Conservation (phyloP, 2,797 vertebrate species). For the Psittacula echo region DNA sequence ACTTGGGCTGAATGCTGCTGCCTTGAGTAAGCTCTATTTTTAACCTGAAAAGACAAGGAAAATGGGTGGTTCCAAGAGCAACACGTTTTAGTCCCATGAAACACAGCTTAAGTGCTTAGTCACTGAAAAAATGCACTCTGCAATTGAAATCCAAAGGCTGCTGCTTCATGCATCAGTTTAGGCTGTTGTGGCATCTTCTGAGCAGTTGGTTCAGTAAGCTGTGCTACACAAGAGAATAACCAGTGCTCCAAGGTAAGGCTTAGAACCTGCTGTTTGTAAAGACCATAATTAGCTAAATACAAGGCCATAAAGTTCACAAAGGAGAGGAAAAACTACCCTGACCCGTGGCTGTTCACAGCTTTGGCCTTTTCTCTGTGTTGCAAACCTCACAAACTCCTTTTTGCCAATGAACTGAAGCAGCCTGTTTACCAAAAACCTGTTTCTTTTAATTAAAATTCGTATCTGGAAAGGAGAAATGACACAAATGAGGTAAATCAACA, state of each 20-base stretch:
- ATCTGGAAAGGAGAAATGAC: constrained; percentile 65
- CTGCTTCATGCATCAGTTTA: not conserved
- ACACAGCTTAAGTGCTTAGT: not conserved
- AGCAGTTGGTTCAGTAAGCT: not conserved
- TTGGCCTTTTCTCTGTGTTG: not conserved
- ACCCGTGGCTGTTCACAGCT: not conserved
- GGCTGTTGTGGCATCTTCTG: not conserved
- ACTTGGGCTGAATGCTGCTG: not conserved
- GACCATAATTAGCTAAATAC: not conserved
- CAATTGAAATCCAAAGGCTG: not conserved
- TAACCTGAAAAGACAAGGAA: constrained; percentile 26
- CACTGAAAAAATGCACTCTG: not conserved
- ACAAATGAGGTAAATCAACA: constrained; percentile 65
- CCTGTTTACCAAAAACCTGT: constrained; percentile 41
- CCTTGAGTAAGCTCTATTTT: constrained; percentile 15
- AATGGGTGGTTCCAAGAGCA: not conserved
- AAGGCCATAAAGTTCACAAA: not conserved
- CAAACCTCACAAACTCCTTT: not conserved
- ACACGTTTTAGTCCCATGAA: not conserved
- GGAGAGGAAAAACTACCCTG: not conserved
- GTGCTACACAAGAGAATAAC: not conserved
- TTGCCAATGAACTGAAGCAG: not conserved
- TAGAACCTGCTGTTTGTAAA: not conserved
- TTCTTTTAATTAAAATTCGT: constrained; percentile 73
- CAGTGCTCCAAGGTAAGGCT: not conserved